Evolutionary conservation across 2,113 vertebrate species (phyloP), one percentile per base, ranked within the genome.

Genomic region (Ondatra zibethicus): DNA sequence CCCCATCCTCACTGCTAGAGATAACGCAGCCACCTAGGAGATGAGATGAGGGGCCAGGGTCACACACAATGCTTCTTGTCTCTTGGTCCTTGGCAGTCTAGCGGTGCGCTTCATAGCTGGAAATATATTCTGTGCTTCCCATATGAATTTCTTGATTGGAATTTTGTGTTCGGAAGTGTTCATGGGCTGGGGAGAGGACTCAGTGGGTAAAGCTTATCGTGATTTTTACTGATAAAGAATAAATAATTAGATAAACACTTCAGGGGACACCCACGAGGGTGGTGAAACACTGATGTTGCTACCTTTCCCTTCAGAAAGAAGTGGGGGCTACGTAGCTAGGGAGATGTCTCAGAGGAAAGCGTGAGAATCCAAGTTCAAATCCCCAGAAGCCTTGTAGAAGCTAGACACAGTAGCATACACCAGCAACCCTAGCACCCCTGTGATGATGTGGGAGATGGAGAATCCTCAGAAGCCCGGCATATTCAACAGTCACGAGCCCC

Each of bases 221-320:
- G 58, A 58, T 58, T 58, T 58, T 58, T 58, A 58, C 5, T 58
- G 19, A 58, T 58, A 58, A 58, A 58, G 58, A 58, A 58, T 58
- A 58, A 58, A 58, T 58, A 58, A 58, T 58, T 58, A 58, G 58
- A 58, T 58, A 58, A 58, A 58, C 1, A 0, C 58, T 58, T 58
- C 58, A 21, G 58, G 0, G 50, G 76, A 80, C 19, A 21, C 6
- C 23, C 3, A 0, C 0, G 0, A 4, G n/a, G 9, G 33, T 10
- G 6, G 39, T 3, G 19, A 65, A 87, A 33, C 3, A 1, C 0
- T 1, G 12, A 11, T 2, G 11, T 8, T 36, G 21, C 12, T 73
- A 76, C 2, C 13, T 84, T 80, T 45, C 65, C 10, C 68, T 65
- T 88, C 27, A 16, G 36, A 5, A 61, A 90, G 29, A 61, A 50